Evolutionary conservation across 2,113 vertebrate species (phyloP), one percentile per base, ranked within the genome.

Genomic region (Eulemur macaco): DNA sequence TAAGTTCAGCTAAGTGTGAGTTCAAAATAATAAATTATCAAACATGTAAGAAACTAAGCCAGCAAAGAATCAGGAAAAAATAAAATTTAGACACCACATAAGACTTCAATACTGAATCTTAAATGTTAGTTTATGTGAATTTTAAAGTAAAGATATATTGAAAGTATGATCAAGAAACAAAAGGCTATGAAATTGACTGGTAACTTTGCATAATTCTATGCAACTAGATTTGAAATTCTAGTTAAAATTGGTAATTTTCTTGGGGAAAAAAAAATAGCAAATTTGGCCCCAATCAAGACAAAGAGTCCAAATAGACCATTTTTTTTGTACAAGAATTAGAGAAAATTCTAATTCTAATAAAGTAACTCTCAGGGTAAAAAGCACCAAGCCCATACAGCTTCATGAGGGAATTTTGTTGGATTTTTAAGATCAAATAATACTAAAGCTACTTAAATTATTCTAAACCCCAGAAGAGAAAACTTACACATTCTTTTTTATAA

Each of bases 1-100:
- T 77, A 95, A 77, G 25, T 82, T 84, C 69, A 84, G 39, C 31
- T 37, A 68, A 77, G 20, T 37, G 39, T 68, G 50, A 60, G 18
- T 77, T 90, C 86, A 95, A 95, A 68, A 95, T 68, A 94, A 47
- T 31, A 90, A 85, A 58, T 42, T 47, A 58, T 37, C 18, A 58
- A 77, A 50, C 1, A 14, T 5, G 1, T 68, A 77, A 94, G 47
- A 68, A 66, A 56, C 64, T 45, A 31, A 94, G 12, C 34, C 23
- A 37, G 47, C 13, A 12, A 27, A 94, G 15, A 64, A 25, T 20
- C 25, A 47, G 69, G 39, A 88, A 25, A 77, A 77, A 45, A 88
- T 64, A 74, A 89, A 56, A 66, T 47, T 66, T 77, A 58, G 31
- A 83, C 8, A 34, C 3, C 50, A 34, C 12, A 60, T 25, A 68